Conservation (phyloP, 2,797 vertebrate genomes). For the Tiaroga cobitis region DNA sequence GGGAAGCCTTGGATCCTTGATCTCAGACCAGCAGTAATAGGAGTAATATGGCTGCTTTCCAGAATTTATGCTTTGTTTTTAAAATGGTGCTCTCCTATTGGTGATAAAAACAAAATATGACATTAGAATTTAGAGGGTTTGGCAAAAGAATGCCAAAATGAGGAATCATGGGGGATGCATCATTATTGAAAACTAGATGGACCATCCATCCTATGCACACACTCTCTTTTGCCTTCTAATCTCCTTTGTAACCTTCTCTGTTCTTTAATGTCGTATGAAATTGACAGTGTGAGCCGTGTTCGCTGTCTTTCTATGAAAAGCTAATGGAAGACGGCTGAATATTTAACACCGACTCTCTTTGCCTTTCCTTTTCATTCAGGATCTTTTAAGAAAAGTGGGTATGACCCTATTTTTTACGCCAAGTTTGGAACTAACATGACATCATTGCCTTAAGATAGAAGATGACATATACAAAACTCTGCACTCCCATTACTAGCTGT, state of each 20-base stretch:
- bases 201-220: not conserved
- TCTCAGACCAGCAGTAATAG: slow-evolving; percentile 14
- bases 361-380: slow-evolving; percentile 53
- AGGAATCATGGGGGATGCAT: not conserved
- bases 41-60: slow-evolving; percentile 17
- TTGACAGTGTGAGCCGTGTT: slow-evolving; percentile 72
- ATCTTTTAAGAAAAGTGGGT: slow-evolving; percentile 31
- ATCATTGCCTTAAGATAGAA: slow-evolving; percentile 76
- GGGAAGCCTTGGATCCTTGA: slow-evolving; percentile 33
- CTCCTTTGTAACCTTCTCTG: not conserved
- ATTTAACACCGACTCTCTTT: slow-evolving; percentile 77
- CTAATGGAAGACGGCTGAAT: slow-evolving; percentile 82
- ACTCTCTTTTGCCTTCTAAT: not conserved
- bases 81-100: not conserved
- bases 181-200: not conserved
- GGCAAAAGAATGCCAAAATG: slow-evolving; percentile 8
- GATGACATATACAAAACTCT: slow-evolving; percentile 48
- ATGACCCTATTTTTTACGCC: slow-evolving; percentile 50
- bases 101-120: slow-evolving; percentile 24
- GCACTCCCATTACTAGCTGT: not conserved
- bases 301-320: slow-evolving; percentile 67
- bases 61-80: slow-evolving; percentile 16
- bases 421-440: slow-evolving; percentile 73
- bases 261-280: slow-evolving; percentile 60
- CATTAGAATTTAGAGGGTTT: not conserved